Percentiles rank a stretch among this genome's conserved stretches.
Conservation (phyloP, 2,113 vertebrate genomes). For the Plecturocebus donacophilus region DNA sequence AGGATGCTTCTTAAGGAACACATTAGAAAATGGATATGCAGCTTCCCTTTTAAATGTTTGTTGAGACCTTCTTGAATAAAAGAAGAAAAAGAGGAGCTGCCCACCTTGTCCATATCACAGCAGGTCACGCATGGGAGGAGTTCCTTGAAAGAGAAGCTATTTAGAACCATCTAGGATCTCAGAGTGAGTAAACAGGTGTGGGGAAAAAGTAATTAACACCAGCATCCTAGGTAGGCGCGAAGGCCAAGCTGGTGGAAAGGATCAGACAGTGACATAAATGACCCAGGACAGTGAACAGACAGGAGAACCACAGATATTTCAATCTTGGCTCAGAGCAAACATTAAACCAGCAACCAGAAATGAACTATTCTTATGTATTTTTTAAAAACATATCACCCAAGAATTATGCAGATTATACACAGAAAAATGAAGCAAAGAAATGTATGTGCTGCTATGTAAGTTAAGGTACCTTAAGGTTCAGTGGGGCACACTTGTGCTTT, state of each 20-base stretch:
- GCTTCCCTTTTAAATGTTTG: slow-evolving; percentile 21
- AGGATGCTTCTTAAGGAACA: neutral
- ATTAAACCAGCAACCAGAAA: neutral
- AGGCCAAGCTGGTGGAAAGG: neutral
- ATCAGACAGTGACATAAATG: slow-evolving; percentile 19
- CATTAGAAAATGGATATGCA: slow-evolving; percentile 45
- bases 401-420: neutral
- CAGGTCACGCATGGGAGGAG: neutral
- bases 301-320: neutral
- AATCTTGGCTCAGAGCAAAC: neutral
- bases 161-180: neutral
- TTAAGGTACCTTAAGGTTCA: neutral
- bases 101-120: neutral
- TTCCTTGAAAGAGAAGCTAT: neutral
- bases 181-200: neutral
- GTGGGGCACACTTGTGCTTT: neutral
- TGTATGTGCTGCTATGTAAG: neutral
- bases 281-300: neutral
- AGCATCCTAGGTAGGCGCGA: neutral
- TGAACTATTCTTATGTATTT: neutral
- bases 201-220: slow-evolving; percentile 21
- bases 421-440: neutral
- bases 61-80: slow-evolving; percentile 4
- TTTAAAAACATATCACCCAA: neutral
- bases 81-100: neutral